Percentiles rank a stretch among this genome's conserved stretches.
These are phyloP conservation scores for Xerus rutilus DNA, from an alignment of 2,797 vertebrate genomes.

Conservation along the genomic window DNA sequence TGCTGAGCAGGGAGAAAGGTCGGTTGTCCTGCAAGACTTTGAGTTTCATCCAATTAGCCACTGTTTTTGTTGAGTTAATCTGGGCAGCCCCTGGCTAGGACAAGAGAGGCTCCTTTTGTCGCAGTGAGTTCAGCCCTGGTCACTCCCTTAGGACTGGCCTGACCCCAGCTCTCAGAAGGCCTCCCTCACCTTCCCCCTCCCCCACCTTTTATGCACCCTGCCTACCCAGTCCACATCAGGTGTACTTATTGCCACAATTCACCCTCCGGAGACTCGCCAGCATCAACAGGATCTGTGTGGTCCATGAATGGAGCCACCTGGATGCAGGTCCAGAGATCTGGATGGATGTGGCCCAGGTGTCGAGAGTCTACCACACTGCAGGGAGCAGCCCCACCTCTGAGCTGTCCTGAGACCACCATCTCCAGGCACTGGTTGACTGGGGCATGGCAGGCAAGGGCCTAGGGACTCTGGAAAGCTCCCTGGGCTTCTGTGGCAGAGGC, in stretches of 20 bases:
- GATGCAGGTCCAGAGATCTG: neutral
- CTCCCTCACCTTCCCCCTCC: too few relatives aligned
- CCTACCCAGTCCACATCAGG: neutral
- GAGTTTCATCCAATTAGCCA: conserved; percentile 30
- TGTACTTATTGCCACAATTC: too few relatives aligned
- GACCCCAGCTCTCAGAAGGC: neutral
- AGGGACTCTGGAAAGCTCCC: neutral
- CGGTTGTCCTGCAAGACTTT: neutral
- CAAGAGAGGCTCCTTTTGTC: neutral
- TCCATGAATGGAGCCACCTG: accelerated
- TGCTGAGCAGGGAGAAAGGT: neutral
- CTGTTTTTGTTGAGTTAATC: neutral
- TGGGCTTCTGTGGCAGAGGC: accelerated
- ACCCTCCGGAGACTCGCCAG: neutral
- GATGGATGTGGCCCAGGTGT: neutral
- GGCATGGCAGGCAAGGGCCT: accelerated
- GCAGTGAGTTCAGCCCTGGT: accelerated
- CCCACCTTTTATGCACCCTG: accelerated
- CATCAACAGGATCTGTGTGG: neutral
- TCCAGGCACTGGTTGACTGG: neutral
- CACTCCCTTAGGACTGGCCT: neutral
- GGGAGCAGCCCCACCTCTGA: accelerated
- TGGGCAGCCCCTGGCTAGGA: neutral
- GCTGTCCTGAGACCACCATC: accelerated
- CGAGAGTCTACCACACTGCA: too few relatives aligned